These are phyloP conservation scores for Prinia subflava DNA, from an alignment of 2,113 vertebrate genomes.

Conservation along the genomic window DNA sequence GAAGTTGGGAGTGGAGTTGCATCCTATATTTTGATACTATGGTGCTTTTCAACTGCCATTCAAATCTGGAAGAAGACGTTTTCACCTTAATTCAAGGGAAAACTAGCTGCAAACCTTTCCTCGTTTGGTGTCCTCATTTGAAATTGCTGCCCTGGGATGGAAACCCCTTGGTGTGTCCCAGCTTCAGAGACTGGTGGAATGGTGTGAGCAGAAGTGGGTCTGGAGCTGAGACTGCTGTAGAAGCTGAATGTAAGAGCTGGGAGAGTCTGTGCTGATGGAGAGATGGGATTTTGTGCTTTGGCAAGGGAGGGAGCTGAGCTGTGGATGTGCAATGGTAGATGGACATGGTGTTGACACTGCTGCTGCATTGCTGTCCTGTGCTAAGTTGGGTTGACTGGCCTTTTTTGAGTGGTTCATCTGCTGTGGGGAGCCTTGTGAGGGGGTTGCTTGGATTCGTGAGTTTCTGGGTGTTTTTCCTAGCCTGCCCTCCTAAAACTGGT, in stretches of 20 bases:
- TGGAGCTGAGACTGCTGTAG: background rate
- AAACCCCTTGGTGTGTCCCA: background rate
- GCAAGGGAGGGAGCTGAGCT: background rate
- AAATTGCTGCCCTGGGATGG: background rate
- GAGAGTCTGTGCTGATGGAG: fast-evolving
- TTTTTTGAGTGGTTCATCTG: background rate
- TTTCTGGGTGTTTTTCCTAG: background rate
- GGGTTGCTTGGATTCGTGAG: background rate
- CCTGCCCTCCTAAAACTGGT: background rate
- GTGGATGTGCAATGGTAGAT: fast-evolving
- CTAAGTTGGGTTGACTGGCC: background rate
- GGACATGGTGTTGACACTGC: background rate
- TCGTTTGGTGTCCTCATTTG: background rate
- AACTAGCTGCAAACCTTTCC: background rate
- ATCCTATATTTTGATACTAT: background rate
- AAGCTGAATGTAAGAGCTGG: background rate
- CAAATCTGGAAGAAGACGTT: background rate
- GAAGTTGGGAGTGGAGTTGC: background rate
- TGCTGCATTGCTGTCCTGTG: background rate
- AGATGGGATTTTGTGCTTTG: fast-evolving
- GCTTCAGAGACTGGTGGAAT: background rate
- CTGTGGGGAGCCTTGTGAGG: background rate
- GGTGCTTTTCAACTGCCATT: background rate
- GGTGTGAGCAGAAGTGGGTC: background rate
- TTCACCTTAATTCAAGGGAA: background rate